Percentiles rank a stretch among this genome's conserved stretches.
phyloP scores from a whole-genome alignment of 2,888 invertebrate genomes.

The Andrena dorsata region DNA sequence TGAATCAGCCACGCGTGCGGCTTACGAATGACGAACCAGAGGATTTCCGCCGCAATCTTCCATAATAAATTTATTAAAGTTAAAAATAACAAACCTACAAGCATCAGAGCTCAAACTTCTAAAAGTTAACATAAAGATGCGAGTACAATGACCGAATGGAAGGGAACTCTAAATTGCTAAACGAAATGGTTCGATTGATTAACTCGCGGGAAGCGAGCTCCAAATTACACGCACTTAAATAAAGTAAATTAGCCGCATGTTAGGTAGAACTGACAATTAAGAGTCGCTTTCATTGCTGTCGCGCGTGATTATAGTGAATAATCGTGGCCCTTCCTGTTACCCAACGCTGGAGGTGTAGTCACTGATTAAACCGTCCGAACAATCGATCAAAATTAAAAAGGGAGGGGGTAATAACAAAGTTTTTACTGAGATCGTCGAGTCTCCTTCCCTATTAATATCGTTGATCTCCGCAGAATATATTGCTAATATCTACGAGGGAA shows the following conservation, averaged over 20 bases:
- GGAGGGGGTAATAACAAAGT: background rate
- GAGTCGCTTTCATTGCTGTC: background rate
- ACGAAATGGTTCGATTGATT: too few relatives aligned
- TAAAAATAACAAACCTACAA: background rate
- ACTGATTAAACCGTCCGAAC: background rate
- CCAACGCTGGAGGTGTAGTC: background rate
- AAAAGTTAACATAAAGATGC: too few relatives aligned
- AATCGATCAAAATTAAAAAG: conserved; percentile 6
- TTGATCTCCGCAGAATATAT: conserved; percentile 19
- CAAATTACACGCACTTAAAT: background rate
- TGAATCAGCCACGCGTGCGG: conserved; percentile 1
- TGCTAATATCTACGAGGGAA: conserved; percentile 9
- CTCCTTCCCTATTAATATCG: background rate
- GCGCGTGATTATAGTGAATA: background rate
- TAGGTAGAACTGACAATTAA: background rate
- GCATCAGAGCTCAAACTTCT: background rate
- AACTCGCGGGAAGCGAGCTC: too few relatives aligned
- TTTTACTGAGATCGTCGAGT: background rate
- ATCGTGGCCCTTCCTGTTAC: background rate
- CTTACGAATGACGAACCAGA: background rate
- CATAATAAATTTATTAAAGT: background rate
- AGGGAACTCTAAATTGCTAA: too few relatives aligned
- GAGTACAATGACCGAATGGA: too few relatives aligned
- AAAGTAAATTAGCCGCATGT: background rate
- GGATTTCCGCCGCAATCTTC: background rate